Base-by-base conservation (phyloP, 2,797 vertebrate species). In the Cottoperca gobio region DNA sequence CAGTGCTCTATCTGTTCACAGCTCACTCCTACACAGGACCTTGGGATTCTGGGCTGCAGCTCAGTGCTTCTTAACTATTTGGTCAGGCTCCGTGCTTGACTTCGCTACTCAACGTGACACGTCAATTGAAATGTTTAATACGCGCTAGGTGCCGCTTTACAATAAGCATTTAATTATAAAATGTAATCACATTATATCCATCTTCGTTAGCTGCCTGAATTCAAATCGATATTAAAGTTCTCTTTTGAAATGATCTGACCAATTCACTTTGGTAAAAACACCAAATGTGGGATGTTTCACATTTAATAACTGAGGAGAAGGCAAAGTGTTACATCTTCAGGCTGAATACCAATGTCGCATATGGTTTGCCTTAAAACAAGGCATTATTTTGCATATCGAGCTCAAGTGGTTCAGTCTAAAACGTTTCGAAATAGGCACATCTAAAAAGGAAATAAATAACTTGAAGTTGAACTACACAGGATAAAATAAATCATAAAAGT, bases 21-120 rank as follows among this genome's bases (percentile, higher is more conserved):
- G 85, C 84, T 88, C 71, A 84, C 91, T 89, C 92, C 92, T 88
- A 90, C 89, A 88, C 84, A 82, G 68, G 79, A 88, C 90, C 84
- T 82, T 67, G 81, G 68, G 77, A 85, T 87, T 79, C 79, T 79
- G 76, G 42, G 79, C 71, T 52, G 73, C 77, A 66, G 69, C 82
- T 72, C 69, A 43, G 58, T 39, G 73, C 68, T 70, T 76, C 67
- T 70, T 58, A 86, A 81, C 65, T 55, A 37, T 78, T 83, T 58
- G 69, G 72, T 76, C 75, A 45, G 59, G 55, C 68, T 81, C 49
- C 53, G 78, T 65, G 74, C 80, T 78, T 65, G 66, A 85, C 80
- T 79, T 75, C 28, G 23, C 76, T 61, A 57, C 77, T 86, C 78
- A 78, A 76, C 70, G 71, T 58, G 50, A 75, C 66, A 54, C 66